These are phyloP conservation scores for Phylloscopus trochilus DNA, from an alignment of 2,113 vertebrate genomes.

Conservation along the genomic window DNA sequence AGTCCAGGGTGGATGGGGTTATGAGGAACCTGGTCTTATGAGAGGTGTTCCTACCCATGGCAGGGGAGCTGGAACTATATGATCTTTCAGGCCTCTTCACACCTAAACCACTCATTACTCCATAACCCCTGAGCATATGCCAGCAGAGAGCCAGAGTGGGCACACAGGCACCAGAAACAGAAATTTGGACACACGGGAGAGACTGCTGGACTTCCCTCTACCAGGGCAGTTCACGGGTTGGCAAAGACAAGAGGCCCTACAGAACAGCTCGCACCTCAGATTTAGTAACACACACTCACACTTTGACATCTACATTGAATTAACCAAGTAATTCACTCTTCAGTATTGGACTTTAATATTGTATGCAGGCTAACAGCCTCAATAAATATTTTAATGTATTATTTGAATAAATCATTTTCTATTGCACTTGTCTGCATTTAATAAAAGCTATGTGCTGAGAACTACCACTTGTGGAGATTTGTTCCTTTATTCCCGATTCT, in stretches of 20 bases:
- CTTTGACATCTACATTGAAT: background rate
- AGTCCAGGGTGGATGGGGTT: background rate
- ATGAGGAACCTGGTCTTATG: background rate
- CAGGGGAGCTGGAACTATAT: background rate
- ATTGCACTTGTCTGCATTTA: background rate
- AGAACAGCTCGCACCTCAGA: background rate
- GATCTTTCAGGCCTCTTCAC: background rate
- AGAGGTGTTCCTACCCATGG: background rate
- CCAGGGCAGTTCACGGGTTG: background rate
- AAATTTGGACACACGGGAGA: background rate
- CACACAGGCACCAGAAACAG: background rate
- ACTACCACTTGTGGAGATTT: background rate
- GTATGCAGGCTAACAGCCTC: background rate
- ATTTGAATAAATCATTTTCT: background rate
- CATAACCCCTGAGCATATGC: accelerated
- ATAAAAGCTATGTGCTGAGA: background rate
- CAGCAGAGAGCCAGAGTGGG: background rate
- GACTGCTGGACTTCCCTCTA: background rate
- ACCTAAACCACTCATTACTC: background rate
- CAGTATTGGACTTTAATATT: background rate
- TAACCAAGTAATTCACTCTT: background rate
- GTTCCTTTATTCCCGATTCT: background rate
- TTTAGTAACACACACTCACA: background rate
- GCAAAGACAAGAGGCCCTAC: background rate
- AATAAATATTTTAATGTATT: background rate